These are phyloP conservation scores for Callyntrura sp. DNA, from an alignment of 2,888 invertebrate species.

Conservation along the genomic window DNA sequence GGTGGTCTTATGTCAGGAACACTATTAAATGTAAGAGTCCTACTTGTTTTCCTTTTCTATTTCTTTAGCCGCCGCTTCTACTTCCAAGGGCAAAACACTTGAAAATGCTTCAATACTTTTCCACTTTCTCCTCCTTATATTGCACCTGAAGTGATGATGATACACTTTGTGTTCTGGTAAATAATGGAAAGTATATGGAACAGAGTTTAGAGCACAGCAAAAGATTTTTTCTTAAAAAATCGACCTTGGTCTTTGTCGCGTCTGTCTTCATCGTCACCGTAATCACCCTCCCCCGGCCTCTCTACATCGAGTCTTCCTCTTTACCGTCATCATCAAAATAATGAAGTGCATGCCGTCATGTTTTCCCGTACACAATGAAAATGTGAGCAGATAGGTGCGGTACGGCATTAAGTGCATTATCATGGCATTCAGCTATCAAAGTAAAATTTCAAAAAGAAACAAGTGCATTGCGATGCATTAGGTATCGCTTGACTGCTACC, in stretches of 20 bases:
- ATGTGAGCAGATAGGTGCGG: neutral
- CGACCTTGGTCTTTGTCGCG: constrained; percentile 9
- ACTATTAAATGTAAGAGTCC: neutral
- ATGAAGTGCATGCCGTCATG: constrained; percentile 41
- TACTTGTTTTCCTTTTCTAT: no score
- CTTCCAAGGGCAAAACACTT: neutral
- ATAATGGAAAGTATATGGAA: neutral
- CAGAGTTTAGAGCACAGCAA: neutral
- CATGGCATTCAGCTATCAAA: constrained; percentile 14
- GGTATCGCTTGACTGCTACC: constrained; percentile 4
- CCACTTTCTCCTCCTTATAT: neutral
- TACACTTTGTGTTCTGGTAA: neutral
- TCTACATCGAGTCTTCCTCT: no score
- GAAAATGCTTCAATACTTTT: constrained; percentile 13
- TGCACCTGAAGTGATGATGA: constrained; percentile 21
- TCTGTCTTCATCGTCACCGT: neutral
- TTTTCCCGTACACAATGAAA: constrained; percentile 25
- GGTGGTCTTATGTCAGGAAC: neutral
- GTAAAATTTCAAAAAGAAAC: neutral
- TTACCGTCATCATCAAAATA: constrained; percentile 27
- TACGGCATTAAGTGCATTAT: no score
- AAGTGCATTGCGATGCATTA: constrained; percentile 41
- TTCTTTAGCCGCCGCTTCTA: neutral
- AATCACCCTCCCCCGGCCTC: neutral
- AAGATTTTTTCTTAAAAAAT: constrained; percentile 18